Evolutionary conservation across 2,113 vertebrate species (phyloP).

Genomic region (Rhineura floridana): DNA sequence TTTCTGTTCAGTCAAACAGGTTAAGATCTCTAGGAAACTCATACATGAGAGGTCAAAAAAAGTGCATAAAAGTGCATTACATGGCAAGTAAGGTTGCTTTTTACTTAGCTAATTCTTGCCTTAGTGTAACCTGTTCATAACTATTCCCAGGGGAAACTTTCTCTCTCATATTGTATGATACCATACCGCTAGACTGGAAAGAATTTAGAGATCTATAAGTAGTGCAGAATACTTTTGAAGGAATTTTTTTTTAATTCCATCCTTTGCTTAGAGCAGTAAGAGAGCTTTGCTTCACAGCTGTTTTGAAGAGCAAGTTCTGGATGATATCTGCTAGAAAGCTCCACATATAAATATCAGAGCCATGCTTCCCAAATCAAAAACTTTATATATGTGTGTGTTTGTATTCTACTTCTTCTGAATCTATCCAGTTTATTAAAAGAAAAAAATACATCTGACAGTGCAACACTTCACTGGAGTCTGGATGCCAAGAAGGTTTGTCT

Average conservation of each 20-base stretch:
- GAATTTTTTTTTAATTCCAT: too few species aligned
- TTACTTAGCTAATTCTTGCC: neutral
- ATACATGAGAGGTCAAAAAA: neutral
- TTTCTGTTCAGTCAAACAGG: neutral
- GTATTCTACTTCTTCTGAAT: neutral
- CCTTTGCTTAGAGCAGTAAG: neutral
- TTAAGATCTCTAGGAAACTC: neutral
- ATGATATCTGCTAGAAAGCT: neutral
- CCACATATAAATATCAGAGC: neutral
- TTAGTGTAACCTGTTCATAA: neutral
- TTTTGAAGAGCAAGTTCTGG: neutral
- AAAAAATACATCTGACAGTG: conserved; percentile 33
- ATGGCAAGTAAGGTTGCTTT: neutral
- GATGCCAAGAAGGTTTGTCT: conserved; percentile 39
- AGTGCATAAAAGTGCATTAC: neutral
- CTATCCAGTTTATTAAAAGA: conserved; percentile 20
- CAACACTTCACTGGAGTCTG: neutral
- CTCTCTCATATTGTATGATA: neutral
- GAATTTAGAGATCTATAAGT: neutral
- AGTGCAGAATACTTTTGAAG: too few species aligned
- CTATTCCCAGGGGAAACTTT: neutral
- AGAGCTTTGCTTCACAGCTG: neutral
- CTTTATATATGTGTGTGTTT: neutral
- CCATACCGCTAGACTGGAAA: too few species aligned
- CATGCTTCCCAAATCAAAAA: conserved; percentile 32